Base-by-base conservation (phyloP, 1,140 invertebrate species). In the Heliconius hewitsoni region DNA sequence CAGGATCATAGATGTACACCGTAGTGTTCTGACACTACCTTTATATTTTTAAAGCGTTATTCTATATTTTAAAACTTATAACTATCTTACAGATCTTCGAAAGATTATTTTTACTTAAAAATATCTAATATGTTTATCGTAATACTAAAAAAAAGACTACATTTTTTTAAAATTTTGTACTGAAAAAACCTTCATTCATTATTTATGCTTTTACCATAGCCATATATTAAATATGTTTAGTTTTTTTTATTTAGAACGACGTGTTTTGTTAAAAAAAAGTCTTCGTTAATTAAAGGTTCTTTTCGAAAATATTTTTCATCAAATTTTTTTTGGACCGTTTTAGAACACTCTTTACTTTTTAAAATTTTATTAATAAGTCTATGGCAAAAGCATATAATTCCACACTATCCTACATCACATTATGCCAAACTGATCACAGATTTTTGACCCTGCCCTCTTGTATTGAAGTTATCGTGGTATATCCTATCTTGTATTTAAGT, bases 341-440 rank as follows among this genome's bases (percentile, higher is more conserved):
- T 30, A 16, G 9, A 30, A 27, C 30, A 66, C 30, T 4, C 27
- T 66, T 27, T 16, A 16, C 3, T 66, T 66, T 66, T 30, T 30
- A 5, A 4, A 27, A 30, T 66, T 30, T 66, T 27, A 66, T 13
- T 16, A 39, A 4, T 72, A 72, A 50, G 71, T 71, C 71, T 76
- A 76, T 76, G 57, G 42, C 74, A 80, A 50, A 76, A 72, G n/a
- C 82, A 76, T 42, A 71, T 50, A 13, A 76, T 42, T 18, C 23
- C 13, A 66, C 60, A 76, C 46, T 87, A 88, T 77, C 76, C 86
- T 89, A 89, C 86, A 89, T 89, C 88, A 89, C 88, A 89, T 82
- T 81, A 76, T 86, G 82, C 82, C 84, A 70, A 39, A 81, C 82
- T 81, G 77, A 89, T 89, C 88, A 89, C 88, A 89, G 88, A 87